Percentiles rank a stretch among this genome's conserved stretches.
Conservation (phyloP, 2,888 invertebrate species). For the Strigamia maritima region DNA sequence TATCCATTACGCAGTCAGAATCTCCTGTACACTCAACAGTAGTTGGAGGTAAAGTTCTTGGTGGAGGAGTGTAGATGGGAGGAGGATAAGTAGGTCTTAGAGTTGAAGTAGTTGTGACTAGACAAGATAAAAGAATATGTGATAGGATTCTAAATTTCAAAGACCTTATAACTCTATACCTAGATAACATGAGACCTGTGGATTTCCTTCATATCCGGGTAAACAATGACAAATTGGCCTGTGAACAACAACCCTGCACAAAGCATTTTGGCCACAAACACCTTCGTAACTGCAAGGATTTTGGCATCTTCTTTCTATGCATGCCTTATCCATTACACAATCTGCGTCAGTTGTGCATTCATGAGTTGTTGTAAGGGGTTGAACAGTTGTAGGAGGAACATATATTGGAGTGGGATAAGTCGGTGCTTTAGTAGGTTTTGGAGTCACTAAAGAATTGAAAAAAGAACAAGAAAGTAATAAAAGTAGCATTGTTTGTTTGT, state of each 20-base stretch:
- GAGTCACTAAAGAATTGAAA: not conserved
- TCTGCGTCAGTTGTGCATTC: slow-evolving; percentile 70
- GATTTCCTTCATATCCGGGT: slow-evolving; percentile 80
- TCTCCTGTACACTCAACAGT: slow-evolving; percentile 52
- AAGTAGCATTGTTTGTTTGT: not conserved
- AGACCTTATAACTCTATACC: slow-evolving; percentile 29
- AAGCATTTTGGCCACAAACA: slow-evolving; percentile 78
- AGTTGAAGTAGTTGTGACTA: not conserved
- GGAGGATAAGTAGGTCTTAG: not conserved
- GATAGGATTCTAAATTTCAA: not conserved
- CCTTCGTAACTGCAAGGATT: slow-evolving; percentile 45
- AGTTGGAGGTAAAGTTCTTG: not conserved
- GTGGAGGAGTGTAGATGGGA: not conserved
- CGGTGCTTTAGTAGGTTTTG: not conserved
- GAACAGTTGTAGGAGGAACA: slow-evolving; percentile 12
- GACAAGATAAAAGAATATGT: not conserved
- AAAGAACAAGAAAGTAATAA: not conserved
- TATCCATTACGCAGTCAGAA: slow-evolving; percentile 78
- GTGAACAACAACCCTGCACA: slow-evolving; percentile 71
- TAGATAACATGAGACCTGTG: slow-evolving; percentile 49
- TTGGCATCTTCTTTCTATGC: slow-evolving; percentile 63
- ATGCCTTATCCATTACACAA: slow-evolving; percentile 71
- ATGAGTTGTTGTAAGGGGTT: slow-evolving; percentile 48
- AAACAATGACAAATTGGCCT: slow-evolving; percentile 81
- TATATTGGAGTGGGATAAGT: not conserved